Base-by-base conservation (phyloP, 2,113 vertebrate genomes). In the Pelobates fuscus region DNA sequence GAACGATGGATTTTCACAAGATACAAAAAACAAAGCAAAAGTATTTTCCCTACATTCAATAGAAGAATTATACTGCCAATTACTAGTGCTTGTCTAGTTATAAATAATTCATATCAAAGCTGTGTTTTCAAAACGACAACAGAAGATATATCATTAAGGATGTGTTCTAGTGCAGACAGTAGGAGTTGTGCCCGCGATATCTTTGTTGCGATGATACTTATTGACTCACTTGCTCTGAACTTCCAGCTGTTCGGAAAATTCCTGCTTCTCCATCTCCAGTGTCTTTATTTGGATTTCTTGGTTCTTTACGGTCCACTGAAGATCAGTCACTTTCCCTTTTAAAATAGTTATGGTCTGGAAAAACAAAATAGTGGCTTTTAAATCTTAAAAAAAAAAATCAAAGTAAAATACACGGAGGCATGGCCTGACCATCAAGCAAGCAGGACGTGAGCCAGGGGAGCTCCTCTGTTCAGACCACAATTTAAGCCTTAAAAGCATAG, bases 211-310 rank as follows among this genome's bases (percentile, higher is more conserved):
- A 37, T 10, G 10, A 10, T 6, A 37, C 15, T 49, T 78, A 80
- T n/a, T 62, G n/a, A 64, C 88, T 85, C 88, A 98, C 97, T 90
- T 94, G 71, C 81, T 89, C 67, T 94, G 92, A 58, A 93, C 73
- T 37, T 95, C 94, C 59, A 97, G 80, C 81, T 96, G 95, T 69
- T 98, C 95, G 83, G 88, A 89, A 72, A 97, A 81, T 58, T 95
- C 93, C 81, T 95, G 92, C 74, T 91, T 96, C 83, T 97, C 92
- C 1, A 93, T 88, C 14, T 86, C 89, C 77, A 92, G 88, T 27
- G 82, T 81, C 49, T 91, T 93, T 80, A 94, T 85, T 70, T 89
- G 89, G 62, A 89, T 92, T 80, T 98, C 94, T 83, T 95, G 92
- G 75, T 90, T 94, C 89, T 94, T 94, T 64, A 91, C 71, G 69